Conservation (phyloP, 1,140 invertebrate species). For the Camponotus vicinus region DNA sequence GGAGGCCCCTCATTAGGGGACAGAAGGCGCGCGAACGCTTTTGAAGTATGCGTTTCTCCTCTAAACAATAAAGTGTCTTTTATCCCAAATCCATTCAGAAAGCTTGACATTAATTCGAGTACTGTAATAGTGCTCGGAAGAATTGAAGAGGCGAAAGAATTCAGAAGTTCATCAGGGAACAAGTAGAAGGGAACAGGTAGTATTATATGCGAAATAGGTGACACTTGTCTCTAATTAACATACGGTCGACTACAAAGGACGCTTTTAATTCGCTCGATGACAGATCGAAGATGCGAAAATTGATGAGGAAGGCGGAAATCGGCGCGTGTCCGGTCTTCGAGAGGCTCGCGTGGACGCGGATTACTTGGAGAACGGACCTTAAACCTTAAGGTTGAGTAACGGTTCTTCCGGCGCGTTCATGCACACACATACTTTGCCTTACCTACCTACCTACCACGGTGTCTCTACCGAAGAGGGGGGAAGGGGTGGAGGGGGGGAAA, state of each 20-base stretch:
- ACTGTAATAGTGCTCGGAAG: not conserved
- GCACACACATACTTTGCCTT: conserved; percentile 59
- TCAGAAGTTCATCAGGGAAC: not conserved
- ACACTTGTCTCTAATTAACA: not conserved
- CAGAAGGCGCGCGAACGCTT: not conserved
- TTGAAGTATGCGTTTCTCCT: not conserved
- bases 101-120: not conserved
- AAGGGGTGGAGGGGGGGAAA: not conserved
- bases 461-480: conserved; percentile 19
- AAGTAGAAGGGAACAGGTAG: not conserved
- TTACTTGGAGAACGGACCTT: conserved; percentile 72
- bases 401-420: conserved; percentile 72
- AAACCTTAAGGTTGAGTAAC: conserved; percentile 83
- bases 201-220: not conserved
- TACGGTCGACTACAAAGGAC: not conserved
- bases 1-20: conserved; percentile 14
- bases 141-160: not conserved
- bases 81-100: not conserved
- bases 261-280: not conserved
- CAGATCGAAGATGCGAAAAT: not conserved
- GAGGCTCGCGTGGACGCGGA: conserved; percentile 1
- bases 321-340: conserved; percentile 16
- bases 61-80: conserved; percentile 25
- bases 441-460: conserved; percentile 57
- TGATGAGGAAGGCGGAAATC: conserved; percentile 44